A percentile compares a stretch with the other conserved stretches of the same genome.
These are phyloP conservation scores for Neopelma chrysocephalum DNA, from an alignment of 2,797 vertebrate species.

Conservation along the genomic window DNA sequence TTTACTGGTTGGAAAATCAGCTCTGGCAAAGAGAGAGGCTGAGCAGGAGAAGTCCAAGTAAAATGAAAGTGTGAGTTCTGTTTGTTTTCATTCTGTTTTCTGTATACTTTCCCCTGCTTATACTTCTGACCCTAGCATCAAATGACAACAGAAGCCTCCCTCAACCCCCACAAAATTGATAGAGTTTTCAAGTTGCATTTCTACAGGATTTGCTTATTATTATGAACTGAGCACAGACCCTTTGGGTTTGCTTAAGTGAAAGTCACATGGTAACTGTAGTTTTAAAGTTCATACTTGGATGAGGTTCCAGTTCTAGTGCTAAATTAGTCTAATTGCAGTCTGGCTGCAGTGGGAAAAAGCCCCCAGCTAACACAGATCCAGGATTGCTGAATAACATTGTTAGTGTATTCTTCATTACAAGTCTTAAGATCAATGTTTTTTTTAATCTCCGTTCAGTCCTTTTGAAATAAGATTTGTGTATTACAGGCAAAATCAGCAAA, in stretches of 20 bases:
- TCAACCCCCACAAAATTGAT: not conserved
- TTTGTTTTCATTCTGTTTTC: not conserved
- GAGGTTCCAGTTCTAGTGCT: not conserved
- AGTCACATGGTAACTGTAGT: not conserved
- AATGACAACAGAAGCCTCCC: not conserved
- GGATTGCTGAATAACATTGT: not conserved
- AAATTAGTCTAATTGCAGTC: not conserved
- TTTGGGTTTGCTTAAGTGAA: not conserved
- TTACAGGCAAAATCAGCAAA: slow-evolving; percentile 94
- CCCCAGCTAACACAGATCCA: not conserved
- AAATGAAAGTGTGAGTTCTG: not conserved
- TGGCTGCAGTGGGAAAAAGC: not conserved
- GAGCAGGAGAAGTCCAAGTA: not conserved
- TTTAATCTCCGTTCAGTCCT: not conserved
- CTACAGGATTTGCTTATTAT: not conserved
- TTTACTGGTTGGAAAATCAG: not conserved
- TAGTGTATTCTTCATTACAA: not conserved
- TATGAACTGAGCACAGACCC: not conserved
- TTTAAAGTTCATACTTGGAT: not conserved
- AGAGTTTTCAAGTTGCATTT: not conserved
- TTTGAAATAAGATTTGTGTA: slow-evolving; percentile 29
- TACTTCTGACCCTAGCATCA: not conserved
- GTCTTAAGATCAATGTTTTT: not conserved
- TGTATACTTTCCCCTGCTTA: not conserved
- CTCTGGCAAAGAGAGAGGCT: not conserved